Evolutionary conservation across 2,113 vertebrate genomes (phyloP).

Genomic region (Dascyllus trimaculatus): DNA sequence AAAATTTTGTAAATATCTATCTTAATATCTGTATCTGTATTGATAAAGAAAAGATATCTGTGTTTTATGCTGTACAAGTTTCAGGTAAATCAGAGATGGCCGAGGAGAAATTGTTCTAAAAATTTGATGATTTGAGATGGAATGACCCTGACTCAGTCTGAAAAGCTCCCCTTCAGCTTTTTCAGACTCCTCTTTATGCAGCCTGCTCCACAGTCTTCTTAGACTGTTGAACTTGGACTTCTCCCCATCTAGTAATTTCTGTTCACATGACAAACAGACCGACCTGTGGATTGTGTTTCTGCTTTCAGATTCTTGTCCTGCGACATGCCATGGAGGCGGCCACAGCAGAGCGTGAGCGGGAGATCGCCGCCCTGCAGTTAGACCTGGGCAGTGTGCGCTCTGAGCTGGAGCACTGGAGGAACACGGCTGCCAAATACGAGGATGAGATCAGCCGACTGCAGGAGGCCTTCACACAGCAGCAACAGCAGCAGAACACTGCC

Average conservation of each 20-base stretch:
- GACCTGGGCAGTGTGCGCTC: conserved; percentile 88
- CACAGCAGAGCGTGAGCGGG: conserved; percentile 89
- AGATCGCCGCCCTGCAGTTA: conserved; percentile 89
- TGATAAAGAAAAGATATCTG: too few species aligned
- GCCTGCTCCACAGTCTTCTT: too few species aligned
- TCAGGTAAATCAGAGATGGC: too few species aligned
- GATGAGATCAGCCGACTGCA: conserved; percentile 91
- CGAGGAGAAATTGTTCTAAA: too few species aligned
- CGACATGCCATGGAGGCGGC: conserved; percentile 90
- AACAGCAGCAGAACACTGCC: conserved; percentile 87
- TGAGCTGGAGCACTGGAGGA: conserved; percentile 92
- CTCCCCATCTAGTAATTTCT: not conserved
- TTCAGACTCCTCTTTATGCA: too few species aligned
- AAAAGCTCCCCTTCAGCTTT: too few species aligned
- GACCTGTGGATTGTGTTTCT: not conserved
- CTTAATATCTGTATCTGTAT: too few species aligned
- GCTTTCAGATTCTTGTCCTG: conserved; percentile 87
- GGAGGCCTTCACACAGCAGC: conserved; percentile 88
- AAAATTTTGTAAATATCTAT: too few species aligned
- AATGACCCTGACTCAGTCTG: too few species aligned
- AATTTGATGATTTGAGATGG: too few species aligned
- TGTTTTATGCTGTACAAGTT: too few species aligned
- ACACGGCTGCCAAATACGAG: conserved; percentile 90
- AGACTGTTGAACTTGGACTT: too few species aligned
- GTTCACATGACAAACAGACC: not conserved